A percentile compares a stretch with the other conserved stretches of the same genome.
phyloP scores from a whole-genome alignment of 2,113 vertebrate species.

The Erinaceus europaeus region DNA sequence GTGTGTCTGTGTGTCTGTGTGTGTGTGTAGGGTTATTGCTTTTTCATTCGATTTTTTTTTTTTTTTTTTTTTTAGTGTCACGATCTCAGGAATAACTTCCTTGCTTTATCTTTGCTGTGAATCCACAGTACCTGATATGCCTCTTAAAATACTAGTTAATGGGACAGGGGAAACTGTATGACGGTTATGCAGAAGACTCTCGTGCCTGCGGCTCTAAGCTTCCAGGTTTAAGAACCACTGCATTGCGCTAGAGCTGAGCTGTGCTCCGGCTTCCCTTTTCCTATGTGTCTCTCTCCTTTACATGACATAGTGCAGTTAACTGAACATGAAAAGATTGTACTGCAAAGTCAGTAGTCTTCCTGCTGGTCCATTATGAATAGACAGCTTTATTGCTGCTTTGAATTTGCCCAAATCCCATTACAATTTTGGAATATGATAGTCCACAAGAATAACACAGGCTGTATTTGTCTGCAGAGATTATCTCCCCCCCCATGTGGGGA shows the following conservation, averaged over 20 bases:
- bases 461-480: neutral
- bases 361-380: neutral
- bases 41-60: too few relatives aligned
- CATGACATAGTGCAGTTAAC: too few relatives aligned
- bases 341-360: neutral
- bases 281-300: too few relatives aligned
- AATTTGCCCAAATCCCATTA: neutral
- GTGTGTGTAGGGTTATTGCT: too few relatives aligned
- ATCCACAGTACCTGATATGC: neutral
- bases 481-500: neutral
- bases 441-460: neutral
- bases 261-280: too few relatives aligned
- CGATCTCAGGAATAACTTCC: neutral
- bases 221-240: too few relatives aligned
- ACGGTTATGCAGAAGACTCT: too few relatives aligned
- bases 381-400: neutral
- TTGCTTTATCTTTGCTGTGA: neutral
- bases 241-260: too few relatives aligned
- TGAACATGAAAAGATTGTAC: neutral
- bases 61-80: too few relatives aligned
- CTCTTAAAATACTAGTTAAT: conserved; percentile 2
- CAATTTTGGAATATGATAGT: conserved; percentile 4
- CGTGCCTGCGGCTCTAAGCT: too few relatives aligned
- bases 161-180: too few relatives aligned
- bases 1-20: too few relatives aligned